phyloP scores from a whole-genome alignment of 2,888 invertebrate species.

The Oligia strigilis region DNA sequence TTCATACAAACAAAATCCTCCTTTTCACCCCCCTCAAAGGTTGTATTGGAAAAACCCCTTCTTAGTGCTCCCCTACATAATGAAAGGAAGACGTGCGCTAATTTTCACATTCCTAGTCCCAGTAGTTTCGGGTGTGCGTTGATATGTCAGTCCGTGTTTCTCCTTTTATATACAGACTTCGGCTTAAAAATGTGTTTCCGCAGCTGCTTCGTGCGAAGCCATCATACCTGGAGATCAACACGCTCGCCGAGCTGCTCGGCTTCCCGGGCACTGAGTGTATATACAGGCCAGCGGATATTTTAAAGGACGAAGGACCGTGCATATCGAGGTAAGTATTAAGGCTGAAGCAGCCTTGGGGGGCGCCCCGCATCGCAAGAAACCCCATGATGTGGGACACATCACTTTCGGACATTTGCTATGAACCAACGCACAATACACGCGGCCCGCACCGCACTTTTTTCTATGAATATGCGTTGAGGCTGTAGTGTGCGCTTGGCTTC shows the following conservation, averaged over 20 bases:
- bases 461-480: not conserved
- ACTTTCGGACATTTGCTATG: not conserved
- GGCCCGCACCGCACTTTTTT: not conserved
- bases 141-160: no score
- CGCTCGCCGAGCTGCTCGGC: constrained; percentile 82
- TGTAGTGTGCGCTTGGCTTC: not conserved
- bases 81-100: no score
- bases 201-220: constrained; percentile 84
- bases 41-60: no score
- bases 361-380: not conserved
- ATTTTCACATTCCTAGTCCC: no score
- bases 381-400: no score
- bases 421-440: not conserved
- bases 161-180: not conserved
- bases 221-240: constrained; percentile 81
- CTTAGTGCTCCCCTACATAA: no score
- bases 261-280: constrained; percentile 79
- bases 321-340: constrained; percentile 71
- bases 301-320: constrained; percentile 64
- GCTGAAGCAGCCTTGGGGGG: not conserved
- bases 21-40: no score
- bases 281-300: constrained; percentile 66
- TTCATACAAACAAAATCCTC: no score
- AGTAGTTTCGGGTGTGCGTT: no score
- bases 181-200: not conserved